Conservation (phyloP, 2,888 invertebrate species). For the Mechanitis messenoides region DNA sequence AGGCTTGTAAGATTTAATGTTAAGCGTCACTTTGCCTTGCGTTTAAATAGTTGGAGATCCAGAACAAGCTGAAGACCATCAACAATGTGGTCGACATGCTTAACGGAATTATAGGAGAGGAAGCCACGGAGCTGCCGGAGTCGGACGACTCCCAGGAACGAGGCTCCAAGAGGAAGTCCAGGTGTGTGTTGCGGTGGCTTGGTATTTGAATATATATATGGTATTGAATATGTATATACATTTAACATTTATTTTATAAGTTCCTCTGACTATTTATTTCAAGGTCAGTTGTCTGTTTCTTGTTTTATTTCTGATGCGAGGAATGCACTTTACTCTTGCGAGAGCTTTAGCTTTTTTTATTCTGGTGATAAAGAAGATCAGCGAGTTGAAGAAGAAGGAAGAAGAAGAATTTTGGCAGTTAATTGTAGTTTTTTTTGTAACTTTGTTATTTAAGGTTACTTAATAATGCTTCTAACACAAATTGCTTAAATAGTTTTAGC, state of each 20-base stretch:
- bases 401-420: too few relatives aligned
- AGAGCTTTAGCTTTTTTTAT: too few relatives aligned
- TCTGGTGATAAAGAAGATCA: too few relatives aligned
- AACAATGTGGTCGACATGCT: slow-evolving; percentile 93
- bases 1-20: slow-evolving; percentile 29
- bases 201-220: background rate
- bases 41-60: slow-evolving; percentile 81
- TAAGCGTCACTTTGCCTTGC: slow-evolving; percentile 35
- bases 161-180: slow-evolving; percentile 59
- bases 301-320: too few relatives aligned
- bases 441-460: slow-evolving; percentile 1
- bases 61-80: slow-evolving; percentile 87
- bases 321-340: too few relatives aligned
- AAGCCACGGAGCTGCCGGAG: slow-evolving; percentile 50
- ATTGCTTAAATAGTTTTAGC: background rate
- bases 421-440: background rate
- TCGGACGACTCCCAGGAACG: slow-evolving; percentile 49
- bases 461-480: background rate
- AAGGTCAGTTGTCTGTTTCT: too few relatives aligned
- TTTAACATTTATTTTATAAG: too few relatives aligned
- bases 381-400: too few relatives aligned
- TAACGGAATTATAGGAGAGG: slow-evolving; percentile 88
- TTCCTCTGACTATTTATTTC: too few relatives aligned
- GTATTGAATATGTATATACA: too few relatives aligned
- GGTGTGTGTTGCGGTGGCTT: slow-evolving; percentile 44